A percentile compares a stretch with the other conserved stretches of the same genome.
Conservation (phyloP, 2,888 invertebrate species). For the Mystacides longicornis region DNA sequence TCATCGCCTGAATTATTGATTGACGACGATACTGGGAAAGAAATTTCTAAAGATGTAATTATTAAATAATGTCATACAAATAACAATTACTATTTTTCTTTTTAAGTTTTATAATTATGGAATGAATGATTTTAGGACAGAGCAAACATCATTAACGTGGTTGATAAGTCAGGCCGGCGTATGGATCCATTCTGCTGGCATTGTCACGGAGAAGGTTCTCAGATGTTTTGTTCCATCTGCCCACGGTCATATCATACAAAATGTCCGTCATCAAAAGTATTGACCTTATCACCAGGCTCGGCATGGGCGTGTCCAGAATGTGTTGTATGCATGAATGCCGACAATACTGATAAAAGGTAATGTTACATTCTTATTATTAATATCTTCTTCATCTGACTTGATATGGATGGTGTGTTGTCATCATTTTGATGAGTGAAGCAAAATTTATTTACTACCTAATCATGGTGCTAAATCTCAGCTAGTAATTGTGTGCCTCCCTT, state of each 20-base stretch:
- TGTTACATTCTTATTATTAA: no score
- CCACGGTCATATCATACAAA: slow-evolving; percentile 77
- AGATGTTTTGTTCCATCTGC: slow-evolving; percentile 70
- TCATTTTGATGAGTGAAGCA: no score
- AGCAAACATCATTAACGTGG: no score
- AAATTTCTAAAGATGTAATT: slow-evolving; percentile 1
- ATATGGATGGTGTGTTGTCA: no score
- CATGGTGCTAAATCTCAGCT: no score
- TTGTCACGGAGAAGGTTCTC: slow-evolving; percentile 64
- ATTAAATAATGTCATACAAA: no score
- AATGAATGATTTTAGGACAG: no score
- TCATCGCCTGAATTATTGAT: background rate
- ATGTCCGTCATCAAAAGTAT: slow-evolving; percentile 54
- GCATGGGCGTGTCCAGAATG: slow-evolving; percentile 88
- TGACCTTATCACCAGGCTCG: slow-evolving; percentile 38
- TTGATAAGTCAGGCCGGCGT: slow-evolving; percentile 30
- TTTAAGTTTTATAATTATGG: no score
- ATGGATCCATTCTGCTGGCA: slow-evolving; percentile 85
- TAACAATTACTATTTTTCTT: no score
- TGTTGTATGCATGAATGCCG: slow-evolving; percentile 60
- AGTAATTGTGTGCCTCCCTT: no score
- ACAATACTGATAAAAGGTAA: slow-evolving; percentile 62
- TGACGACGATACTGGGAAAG: background rate
- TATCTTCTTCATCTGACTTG: no score
- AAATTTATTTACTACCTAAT: no score